Percentiles rank a stretch among this genome's conserved stretches.
phyloP scores from a whole-genome alignment of 1,140 invertebrate species.

The Oryctes rhinoceros region DNA sequence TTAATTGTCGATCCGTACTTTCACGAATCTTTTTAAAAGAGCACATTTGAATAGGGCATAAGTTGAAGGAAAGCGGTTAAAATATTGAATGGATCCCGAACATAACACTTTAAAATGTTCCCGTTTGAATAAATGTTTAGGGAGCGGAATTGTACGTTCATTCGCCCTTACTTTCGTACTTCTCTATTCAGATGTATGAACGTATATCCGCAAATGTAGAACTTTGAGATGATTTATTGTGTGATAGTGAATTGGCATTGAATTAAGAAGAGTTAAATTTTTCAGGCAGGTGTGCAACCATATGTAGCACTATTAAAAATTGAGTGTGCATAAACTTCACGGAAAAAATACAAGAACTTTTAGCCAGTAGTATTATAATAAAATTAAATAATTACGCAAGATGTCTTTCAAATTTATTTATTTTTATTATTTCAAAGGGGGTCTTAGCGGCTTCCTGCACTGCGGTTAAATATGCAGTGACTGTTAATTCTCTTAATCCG shows the following conservation, averaged over 20 bases:
- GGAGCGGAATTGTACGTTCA: neutral
- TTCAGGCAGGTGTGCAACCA: no score
- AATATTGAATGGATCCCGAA: slow-evolving; percentile 7
- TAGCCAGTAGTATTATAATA: no score
- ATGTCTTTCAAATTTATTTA: no score
- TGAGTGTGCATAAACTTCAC: no score
- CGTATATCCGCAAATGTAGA: neutral
- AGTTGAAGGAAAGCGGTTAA: neutral
- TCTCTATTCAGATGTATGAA: neutral
- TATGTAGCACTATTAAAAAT: no score
- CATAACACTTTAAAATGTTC: neutral
- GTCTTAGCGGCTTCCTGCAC: no score
- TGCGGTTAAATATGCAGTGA: no score
- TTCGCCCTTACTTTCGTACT: neutral
- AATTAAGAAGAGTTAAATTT: no score
- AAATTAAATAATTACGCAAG: no score
- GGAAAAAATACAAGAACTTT: no score
- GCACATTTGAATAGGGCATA: neutral
- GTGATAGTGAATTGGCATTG: neutral
- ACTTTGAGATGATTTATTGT: neutral
- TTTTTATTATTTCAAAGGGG: no score
- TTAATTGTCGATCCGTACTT: neutral
- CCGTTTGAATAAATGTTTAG: neutral
- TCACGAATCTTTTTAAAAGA: neutral
- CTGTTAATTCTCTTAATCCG: no score